Evolutionary conservation across 1,140 invertebrate species (phyloP).

Genomic region (Metaphire vulgaris): DNA sequence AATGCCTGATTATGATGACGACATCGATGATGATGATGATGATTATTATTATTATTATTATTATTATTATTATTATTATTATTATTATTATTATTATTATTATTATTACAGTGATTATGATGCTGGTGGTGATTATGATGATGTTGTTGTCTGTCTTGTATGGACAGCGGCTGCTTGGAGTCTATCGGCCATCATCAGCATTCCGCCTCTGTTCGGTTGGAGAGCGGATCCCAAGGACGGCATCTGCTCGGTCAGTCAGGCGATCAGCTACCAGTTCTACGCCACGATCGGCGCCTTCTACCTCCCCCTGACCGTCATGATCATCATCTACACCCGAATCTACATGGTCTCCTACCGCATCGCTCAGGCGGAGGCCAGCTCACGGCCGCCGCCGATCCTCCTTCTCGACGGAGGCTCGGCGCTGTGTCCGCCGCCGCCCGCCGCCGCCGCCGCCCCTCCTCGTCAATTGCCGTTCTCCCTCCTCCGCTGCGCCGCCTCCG

Average conservation of each 20-base stretch:
- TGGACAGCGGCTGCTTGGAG: slow-evolving; percentile 48
- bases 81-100: slow-evolving; percentile 4
- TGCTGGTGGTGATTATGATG: not conserved
- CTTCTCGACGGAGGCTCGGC: no score
- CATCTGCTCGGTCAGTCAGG: slow-evolving; percentile 81
- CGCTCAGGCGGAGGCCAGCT: slow-evolving; percentile 46
- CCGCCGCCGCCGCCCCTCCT: not conserved
- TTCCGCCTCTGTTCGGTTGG: slow-evolving; percentile 52
- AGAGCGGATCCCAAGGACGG: slow-evolving; percentile 36
- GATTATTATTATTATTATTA: not conserved
- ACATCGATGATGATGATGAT: not conserved
- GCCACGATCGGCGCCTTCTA: slow-evolving; percentile 78
- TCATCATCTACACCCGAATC: slow-evolving; percentile 89
- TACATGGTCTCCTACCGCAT: slow-evolving; percentile 53
- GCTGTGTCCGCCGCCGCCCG: not conserved
- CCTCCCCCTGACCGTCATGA: slow-evolving; percentile 81
- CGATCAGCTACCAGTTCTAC: slow-evolving; percentile 69
- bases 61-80: slow-evolving; percentile 4
- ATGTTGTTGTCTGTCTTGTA: slow-evolving; percentile 2
- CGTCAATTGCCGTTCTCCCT: no score
- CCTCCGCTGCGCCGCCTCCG: not conserved
- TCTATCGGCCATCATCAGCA: slow-evolving; percentile 51
- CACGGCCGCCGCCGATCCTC: slow-evolving; percentile 23
- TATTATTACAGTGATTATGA: not conserved
- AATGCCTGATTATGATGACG: not conserved